Percentiles rank a stretch among this genome's conserved stretches.
Conservation (phyloP, 2,113 vertebrate species). For the Embiotoca jacksoni region DNA sequence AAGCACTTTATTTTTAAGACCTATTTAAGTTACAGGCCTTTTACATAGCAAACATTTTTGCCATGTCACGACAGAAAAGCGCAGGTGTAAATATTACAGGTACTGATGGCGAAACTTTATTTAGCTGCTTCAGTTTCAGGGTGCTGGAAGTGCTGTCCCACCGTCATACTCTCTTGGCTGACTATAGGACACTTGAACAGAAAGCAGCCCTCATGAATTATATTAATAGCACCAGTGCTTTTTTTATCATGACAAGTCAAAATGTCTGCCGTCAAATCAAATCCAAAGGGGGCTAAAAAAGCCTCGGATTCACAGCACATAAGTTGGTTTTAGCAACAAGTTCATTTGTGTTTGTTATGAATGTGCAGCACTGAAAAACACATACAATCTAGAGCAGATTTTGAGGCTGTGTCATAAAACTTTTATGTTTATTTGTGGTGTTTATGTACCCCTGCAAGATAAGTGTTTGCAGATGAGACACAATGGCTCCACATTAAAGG, state of each 20-base stretch:
- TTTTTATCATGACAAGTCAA: conserved; percentile 9
- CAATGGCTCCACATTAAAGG: conserved; percentile 3
- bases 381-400: neutral
- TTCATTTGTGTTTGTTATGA: neutral
- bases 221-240: conserved; percentile 14
- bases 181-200: too few relatives aligned
- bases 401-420: neutral
- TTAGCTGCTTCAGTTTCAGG: neutral
- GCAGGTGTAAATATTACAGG: neutral
- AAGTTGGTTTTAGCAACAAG: neutral
- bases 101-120: neutral
- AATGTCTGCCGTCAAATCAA: neutral
- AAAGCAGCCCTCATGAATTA: neutral
- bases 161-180: neutral
- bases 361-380: neutral
- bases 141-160: too few relatives aligned
- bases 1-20: conserved; percentile 9
- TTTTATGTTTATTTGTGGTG: too few relatives aligned
- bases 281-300: neutral
- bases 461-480: neutral
- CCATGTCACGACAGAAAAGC: neutral
- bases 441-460: conserved; percentile 6
- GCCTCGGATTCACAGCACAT: neutral
- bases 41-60: neutral
- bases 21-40: neutral